Percentiles rank a stretch among this genome's conserved stretches.
Conservation (phyloP, 2,888 invertebrate genomes). For the Amiota mariae region DNA sequence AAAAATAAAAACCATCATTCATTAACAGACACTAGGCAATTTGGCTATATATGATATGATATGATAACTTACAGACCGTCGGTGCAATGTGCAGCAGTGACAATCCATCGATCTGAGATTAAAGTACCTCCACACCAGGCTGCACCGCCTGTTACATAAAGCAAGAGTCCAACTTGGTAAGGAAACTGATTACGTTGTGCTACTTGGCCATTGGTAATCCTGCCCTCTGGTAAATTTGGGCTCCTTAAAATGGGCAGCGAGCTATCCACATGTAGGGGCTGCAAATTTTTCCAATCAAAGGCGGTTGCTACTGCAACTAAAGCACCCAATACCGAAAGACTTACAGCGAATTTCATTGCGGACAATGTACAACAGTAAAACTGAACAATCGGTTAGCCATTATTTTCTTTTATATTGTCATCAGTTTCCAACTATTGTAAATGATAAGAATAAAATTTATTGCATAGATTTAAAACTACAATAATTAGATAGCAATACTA, state of each 20-base stretch:
- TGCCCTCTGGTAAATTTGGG: constrained; percentile 46
- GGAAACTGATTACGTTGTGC: constrained; percentile 65
- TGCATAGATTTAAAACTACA: too few species aligned
- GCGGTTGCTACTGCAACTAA: constrained; percentile 47
- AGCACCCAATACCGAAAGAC: constrained; percentile 35
- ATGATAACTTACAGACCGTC: constrained; percentile 46
- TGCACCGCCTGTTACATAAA: constrained; percentile 46
- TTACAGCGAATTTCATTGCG: neutral
- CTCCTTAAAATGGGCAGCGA: constrained; percentile 39
- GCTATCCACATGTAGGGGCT: constrained; percentile 45
- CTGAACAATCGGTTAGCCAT: too few species aligned
- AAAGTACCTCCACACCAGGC: constrained; percentile 70
- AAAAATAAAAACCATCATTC: neutral
- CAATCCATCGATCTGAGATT: constrained; percentile 63
- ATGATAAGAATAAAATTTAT: too few species aligned
- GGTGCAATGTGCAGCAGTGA: constrained; percentile 71
- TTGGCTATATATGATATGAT: too few species aligned
- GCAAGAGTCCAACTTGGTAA: constrained; percentile 64
- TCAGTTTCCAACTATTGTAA: too few species aligned
- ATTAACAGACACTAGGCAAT: too few species aligned
- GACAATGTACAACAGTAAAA: too few species aligned
- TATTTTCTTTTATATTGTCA: too few species aligned
- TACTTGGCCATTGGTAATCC: constrained; percentile 62
- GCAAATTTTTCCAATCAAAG: constrained; percentile 54
- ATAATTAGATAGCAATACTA: too few species aligned